Evolutionary conservation across 2,113 vertebrate genomes (phyloP), one percentile per base, ranked within the genome.

Genomic region (Sorex fumeus): DNA sequence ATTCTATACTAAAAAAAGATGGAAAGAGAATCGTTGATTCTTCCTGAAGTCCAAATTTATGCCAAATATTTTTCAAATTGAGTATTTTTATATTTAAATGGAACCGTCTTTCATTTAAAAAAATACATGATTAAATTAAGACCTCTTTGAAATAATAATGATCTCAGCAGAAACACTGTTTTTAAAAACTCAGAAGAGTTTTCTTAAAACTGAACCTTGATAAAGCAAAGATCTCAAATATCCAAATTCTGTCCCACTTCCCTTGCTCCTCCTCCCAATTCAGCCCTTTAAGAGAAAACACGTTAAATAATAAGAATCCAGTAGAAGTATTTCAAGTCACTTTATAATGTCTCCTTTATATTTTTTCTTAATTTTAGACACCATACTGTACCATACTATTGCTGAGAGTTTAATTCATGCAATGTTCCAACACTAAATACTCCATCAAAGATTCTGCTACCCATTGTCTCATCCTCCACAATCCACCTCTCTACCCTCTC

Each of bases 91-190:
- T 23, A 13, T 67, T 40, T 90, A 10, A 82, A 90, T 83, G 88
- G 36, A 28, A 84, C 7, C 81, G 6, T 10, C 8, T 76, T 82
- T 30, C 21, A 67, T 76, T 84, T 53, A 19, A 78, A 77, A 87
- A 71, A 32, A 12, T 21, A 88, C 8, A 53, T 84, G 70, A 81
- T 92, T 91, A 93, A 93, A 82, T 89, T 80, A 90, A 89, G 53
- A 10, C 23, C 2, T 57, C 45, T 91, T 92, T 66, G 16, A 94
- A 87, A 92, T 87, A 88, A 71, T 75, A 90, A 74, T 32, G 8
- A 67, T 76, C 7, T 28, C 8, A 84, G 53, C 34, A 66, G 21
- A 85, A 87, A 87, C 80, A 92, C 27, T 62, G 6, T 25, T 81
- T 88, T 30, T 16, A 69, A 90, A 85, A 91, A 57, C 2, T 82